Evolutionary conservation across 2,888 invertebrate genomes (phyloP), one percentile per base, ranked within the genome.

Genomic region (Meghimatium bilineatum): DNA sequence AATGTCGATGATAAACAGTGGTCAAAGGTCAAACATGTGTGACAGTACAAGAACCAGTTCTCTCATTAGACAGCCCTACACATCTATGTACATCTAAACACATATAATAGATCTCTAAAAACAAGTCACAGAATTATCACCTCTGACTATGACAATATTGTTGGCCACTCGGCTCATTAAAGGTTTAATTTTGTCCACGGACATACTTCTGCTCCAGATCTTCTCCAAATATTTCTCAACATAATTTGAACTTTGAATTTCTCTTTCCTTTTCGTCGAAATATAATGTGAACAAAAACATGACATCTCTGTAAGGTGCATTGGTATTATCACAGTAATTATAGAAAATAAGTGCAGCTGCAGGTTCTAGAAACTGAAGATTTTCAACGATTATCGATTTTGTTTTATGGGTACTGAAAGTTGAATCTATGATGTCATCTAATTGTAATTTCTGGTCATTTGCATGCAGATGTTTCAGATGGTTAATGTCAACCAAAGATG

Each of bases 261-360:
- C 26, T 1, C 6, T 34, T 82, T 75, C 38, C 56, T 60, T 38
- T 26, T 67, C 44, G 56, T 89, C 88, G 0, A 86, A 12, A 80
- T 91, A 87, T 44, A 92, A 77, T 1, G 89, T 88, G 60, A 92
- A 85, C 10, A 92, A 84, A 10, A 92, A 87, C 60, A 90, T 85
- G 5, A 89, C 90, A 44, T 91, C 86, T 85, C 91, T 92, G 82
- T 87, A 91, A 6, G 92, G 92, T 17, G 92, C 92, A 84, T 91
- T 90, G 82, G 91, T 91, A 34, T 90, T 91, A 86, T 92, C 92
- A 85, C 92, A 92, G 86, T 89, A 91, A 6, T 89, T 90, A 85
- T 92, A 92, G 0, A 92, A 87, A n/a, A 92, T 84, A 69, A 92
- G 88, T 0, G 90, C 89, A n/a, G 90, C 90, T 29, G 87, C 74